These are phyloP conservation scores for Campopleginae sp. DNA, from an alignment of 2,888 invertebrate species.

Conservation along the genomic window DNA sequence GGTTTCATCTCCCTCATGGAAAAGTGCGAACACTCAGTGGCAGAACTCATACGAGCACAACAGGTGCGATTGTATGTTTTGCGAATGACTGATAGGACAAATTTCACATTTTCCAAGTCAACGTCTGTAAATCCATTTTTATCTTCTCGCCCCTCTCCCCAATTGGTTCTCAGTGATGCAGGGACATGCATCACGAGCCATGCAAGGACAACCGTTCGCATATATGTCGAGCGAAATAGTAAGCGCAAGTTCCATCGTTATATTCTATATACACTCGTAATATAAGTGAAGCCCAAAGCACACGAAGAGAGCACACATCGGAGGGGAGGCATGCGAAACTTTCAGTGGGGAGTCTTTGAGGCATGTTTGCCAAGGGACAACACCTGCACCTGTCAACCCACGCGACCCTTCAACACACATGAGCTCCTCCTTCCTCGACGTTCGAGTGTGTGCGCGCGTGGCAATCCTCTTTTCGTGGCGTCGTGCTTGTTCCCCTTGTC, in stretches of 20 bases:
- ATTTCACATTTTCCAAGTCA: no score
- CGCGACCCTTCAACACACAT: constrained; percentile 42
- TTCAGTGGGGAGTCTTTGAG: constrained; percentile 52
- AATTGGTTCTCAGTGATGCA: neutral
- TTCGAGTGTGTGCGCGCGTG: neutral
- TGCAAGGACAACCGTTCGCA: neutral
- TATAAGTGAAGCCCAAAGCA: neutral
- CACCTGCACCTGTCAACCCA: constrained; percentile 61
- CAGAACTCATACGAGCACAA: no score
- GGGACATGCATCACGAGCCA: neutral
- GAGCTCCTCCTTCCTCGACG: constrained; percentile 30
- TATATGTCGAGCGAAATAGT: neutral
- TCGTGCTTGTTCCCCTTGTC: neutral
- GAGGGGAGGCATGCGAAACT: constrained; percentile 14
- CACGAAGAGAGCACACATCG: neutral
- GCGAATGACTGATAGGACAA: no score
- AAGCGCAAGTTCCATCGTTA: no score
- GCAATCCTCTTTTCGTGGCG: constrained; percentile 27
- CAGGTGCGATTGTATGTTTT: no score
- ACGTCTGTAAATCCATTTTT: no score
- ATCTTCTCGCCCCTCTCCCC: neutral
- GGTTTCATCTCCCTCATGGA: neutral
- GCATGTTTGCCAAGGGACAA: constrained; percentile 58
- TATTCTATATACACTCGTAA: neutral
- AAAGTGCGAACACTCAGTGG: neutral